Percentiles rank a stretch among this genome's conserved stretches.
These are phyloP conservation scores for Pempheris klunzingeri DNA, from an alignment of 2,797 vertebrate genomes.

Conservation along the genomic window DNA sequence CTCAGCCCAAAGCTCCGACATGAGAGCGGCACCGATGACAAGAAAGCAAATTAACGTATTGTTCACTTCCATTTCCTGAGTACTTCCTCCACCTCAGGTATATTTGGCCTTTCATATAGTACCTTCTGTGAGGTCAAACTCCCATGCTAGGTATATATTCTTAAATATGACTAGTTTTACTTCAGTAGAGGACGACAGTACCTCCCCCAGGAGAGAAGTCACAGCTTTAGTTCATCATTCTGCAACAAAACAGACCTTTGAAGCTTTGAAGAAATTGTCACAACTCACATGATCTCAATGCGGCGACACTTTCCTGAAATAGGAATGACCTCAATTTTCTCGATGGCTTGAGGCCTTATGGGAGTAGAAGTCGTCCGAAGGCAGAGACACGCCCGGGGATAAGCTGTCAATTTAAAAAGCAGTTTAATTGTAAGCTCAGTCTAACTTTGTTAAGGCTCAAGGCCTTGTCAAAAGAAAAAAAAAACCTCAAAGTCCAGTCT, in stretches of 20 bases:
- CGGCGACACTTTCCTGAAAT: conserved; percentile 61
- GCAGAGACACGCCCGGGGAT: conserved; percentile 35
- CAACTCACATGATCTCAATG: conserved; percentile 72
- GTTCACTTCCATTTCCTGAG: neutral
- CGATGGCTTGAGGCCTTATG: accelerated
- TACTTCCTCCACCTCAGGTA: neutral
- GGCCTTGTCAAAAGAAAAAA: too few relatives aligned
- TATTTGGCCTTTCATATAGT: neutral
- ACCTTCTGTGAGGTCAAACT: too few relatives aligned
- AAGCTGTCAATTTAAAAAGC: conserved; percentile 15
- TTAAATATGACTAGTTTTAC: neutral
- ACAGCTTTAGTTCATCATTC: neutral
- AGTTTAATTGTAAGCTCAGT: neutral
- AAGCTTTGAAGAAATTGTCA: neutral
- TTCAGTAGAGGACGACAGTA: neutral
- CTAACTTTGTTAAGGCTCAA: neutral
- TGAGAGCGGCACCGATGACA: neutral
- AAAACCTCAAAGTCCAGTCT: neutral
- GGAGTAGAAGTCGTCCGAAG: accelerated
- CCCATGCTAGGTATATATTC: too few relatives aligned
- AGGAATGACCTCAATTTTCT: conserved; percentile 62
- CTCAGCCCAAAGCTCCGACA: neutral
- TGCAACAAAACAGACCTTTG: neutral
- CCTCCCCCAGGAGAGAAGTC: neutral
- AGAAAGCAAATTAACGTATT: too few relatives aligned